Evolutionary conservation across 1,140 invertebrate genomes (phyloP).

Genomic region (Zaprionus inermis): DNA sequence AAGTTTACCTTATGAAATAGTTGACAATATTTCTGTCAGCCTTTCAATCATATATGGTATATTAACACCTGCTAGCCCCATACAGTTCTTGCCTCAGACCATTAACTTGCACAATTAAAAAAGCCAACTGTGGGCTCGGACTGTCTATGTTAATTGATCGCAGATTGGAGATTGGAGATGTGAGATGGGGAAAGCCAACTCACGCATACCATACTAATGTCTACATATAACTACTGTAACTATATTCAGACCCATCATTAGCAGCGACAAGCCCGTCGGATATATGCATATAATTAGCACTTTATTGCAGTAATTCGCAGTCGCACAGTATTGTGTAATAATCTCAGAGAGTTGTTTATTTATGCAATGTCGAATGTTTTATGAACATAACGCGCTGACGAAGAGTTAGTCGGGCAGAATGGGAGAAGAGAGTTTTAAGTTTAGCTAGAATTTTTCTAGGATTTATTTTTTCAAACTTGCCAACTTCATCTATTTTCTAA

Average conservation of each 20-base stretch:
- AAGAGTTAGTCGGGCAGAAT: not conserved
- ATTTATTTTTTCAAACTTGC: too few relatives aligned
- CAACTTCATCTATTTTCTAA: too few relatives aligned
- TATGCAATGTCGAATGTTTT: conserved; percentile 3
- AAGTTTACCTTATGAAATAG: not conserved
- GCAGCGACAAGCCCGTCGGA: not conserved
- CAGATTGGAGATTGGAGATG: not conserved
- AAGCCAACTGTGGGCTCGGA: not conserved
- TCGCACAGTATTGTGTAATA: conserved; percentile 18
- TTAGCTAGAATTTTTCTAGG: too few relatives aligned
- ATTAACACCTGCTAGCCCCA: not conserved
- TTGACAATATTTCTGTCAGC: not conserved
- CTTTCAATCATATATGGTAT: not conserved
- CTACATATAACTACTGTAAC: not conserved
- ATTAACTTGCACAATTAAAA: conserved; percentile 1
- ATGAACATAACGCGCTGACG: not conserved
- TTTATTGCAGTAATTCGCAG: conserved; percentile 11
- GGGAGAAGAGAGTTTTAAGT: too few relatives aligned
- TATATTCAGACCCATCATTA: conserved; percentile 22
- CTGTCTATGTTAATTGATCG: not conserved
- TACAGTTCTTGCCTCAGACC: not conserved
- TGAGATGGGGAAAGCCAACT: not conserved
- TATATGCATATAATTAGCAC: conserved; percentile 38
- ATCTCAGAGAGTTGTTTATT: not conserved
- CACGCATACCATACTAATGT: not conserved